Base-by-base conservation (phyloP, 2,113 vertebrate genomes). In the Cyanoderma ruficeps region DNA sequence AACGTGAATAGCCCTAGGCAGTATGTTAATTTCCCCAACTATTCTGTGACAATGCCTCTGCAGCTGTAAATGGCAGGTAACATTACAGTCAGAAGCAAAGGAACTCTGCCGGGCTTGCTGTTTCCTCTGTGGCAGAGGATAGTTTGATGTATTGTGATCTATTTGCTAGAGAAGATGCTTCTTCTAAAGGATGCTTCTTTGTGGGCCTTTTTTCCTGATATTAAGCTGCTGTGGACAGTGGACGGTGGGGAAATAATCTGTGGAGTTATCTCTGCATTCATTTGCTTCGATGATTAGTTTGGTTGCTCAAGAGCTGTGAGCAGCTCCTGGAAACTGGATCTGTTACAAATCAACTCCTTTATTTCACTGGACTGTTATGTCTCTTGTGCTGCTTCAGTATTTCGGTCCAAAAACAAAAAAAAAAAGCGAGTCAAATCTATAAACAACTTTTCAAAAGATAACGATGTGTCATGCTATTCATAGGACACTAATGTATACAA, bases 41-140 rank as follows among this genome's bases (percentile, higher is more conserved):
- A 16, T 50, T n/a, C 64, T 39, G 23, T 70, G 74, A 55, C 74
- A 95, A 59, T 59, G 22, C 41, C 1, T 3, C 56, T 88, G 49
- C 47, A 52, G 63, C 35, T 69, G 15, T 59, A 44, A 82, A 61
- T 0, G 0, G 0, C 13, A 7, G 9, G 30, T 44, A 78, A 33
- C 33, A 11, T 22, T 18, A 39, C 4, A 47, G 3, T n/a, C 27
- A 64, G 24, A 31, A 83, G 47, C 39, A 46, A 57, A 90, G 44
- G 27, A 67, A 25, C 13, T 50, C 27, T 57, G 16, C 50, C 0
- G 0, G 23, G 21, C 31, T 83, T 90, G 27, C 35, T 83, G 4
- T 44, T 72, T 59, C 37, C 14, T 63, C 18, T 52, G 27, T 37
- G 35, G 28, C 39, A 83, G 25, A 57, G 7, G 14, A 64, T 24